Conservation (phyloP, 1,140 invertebrate genomes). For the Pinna nobilis region DNA sequence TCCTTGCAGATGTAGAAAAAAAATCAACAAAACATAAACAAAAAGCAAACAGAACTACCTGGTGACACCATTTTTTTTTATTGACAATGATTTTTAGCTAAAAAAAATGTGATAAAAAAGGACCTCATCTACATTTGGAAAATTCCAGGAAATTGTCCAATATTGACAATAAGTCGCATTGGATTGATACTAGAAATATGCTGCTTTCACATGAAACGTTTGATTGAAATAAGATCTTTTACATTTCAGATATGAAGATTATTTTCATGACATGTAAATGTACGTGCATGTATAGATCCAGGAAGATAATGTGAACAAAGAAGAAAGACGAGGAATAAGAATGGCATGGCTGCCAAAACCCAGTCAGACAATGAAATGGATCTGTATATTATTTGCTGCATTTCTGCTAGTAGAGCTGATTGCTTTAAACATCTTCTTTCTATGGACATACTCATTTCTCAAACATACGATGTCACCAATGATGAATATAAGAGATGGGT, state of each 20-base stretch:
- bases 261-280: background rate
- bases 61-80: too few species aligned
- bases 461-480: conserved; percentile 28
- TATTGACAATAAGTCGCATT: too few species aligned
- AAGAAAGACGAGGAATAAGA: background rate
- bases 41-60: too few species aligned
- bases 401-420: conserved; percentile 47
- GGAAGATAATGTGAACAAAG: background rate
- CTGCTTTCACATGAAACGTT: too few species aligned
- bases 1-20: too few species aligned
- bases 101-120: too few species aligned
- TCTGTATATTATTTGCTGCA: conserved; percentile 22
- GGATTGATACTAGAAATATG: too few species aligned
- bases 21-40: too few species aligned
- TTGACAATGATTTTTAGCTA: too few species aligned
- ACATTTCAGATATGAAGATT: background rate
- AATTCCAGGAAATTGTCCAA: too few species aligned
- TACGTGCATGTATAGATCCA: background rate
- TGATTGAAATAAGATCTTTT: background rate
- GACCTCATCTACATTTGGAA: too few species aligned
- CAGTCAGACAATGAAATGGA: conserved; percentile 13
- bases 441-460: conserved; percentile 38
- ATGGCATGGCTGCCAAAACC: background rate
- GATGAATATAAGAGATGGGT: conserved; percentile 15
- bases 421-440: conserved; percentile 41